phyloP scores from a whole-genome alignment of 2,888 invertebrate genomes.

The Anoplius nigerrimus region DNA sequence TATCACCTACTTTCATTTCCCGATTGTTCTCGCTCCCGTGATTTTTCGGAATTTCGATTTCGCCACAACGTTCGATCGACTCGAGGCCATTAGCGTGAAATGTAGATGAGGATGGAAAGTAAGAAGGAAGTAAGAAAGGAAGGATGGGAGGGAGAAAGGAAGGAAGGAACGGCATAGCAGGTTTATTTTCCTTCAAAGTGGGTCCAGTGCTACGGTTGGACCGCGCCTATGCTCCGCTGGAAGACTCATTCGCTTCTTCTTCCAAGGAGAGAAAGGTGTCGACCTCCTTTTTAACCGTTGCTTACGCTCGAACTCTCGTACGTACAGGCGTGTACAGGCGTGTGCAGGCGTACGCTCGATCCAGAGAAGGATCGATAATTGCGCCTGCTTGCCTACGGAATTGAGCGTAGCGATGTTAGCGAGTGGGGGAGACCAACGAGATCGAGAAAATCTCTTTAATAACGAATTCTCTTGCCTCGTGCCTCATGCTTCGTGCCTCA shows the following conservation, averaged over 20 bases:
- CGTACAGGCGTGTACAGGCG: constrained; percentile 16
- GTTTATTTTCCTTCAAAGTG: neutral
- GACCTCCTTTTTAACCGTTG: constrained; percentile 66
- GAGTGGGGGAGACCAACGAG: no score
- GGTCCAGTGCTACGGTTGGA: constrained; percentile 14
- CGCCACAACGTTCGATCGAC: no score
- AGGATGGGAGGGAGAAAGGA: no score
- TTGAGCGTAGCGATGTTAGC: constrained; percentile 9
- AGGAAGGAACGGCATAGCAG: no score
- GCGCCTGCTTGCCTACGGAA: constrained; percentile 22
- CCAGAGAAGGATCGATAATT: constrained; percentile 47
- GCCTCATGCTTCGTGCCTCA: neutral
- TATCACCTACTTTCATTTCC: no score
- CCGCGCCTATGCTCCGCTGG: constrained; percentile 44
- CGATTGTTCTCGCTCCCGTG: no score
- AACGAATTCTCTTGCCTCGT: no score
- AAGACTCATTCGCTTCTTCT: constrained; percentile 18
- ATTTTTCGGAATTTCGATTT: no score
- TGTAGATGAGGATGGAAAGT: no score
- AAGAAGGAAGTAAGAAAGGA: no score
- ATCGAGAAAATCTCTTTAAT: no score
- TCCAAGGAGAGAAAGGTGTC: constrained; percentile 65
- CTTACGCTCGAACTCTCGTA: constrained; percentile 37
- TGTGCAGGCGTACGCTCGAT: neutral
- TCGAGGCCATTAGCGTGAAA: no score